Evolutionary conservation across 2,888 invertebrate genomes (phyloP).

Genomic region (Sinohyriopsis cumingii): DNA sequence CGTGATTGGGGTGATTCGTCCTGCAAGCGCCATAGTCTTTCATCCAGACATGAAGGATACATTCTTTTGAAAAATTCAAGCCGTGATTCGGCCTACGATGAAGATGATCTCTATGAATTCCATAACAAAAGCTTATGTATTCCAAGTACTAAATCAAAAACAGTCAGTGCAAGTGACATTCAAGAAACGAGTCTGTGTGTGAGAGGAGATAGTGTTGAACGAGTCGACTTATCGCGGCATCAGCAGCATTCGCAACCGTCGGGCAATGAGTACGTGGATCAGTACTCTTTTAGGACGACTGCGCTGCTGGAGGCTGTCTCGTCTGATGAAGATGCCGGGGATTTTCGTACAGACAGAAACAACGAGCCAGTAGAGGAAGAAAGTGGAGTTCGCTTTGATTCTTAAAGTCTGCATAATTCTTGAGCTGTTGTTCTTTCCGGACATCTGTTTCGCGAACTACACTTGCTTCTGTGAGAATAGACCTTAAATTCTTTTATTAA

Average conservation of each 20-base stretch:
- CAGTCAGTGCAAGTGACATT: no score
- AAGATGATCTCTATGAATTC: conserved; percentile 45
- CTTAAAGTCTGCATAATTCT: conserved; percentile 5
- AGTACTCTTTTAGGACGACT: conserved; percentile 1
- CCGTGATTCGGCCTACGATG: conserved; percentile 44
- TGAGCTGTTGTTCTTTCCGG: neutral
- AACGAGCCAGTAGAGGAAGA: conserved; percentile 40
- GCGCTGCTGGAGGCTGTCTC: conserved; percentile 10
- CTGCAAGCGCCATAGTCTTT: conserved; percentile 46
- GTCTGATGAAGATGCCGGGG: neutral
- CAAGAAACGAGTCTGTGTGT: no score
- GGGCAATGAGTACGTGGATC: no score
- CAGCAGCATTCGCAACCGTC: no score
- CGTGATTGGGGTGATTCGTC: conserved; percentile 32
- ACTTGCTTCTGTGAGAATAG: conserved; percentile 1
- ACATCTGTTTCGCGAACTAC: neutral
- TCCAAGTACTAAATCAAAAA: conserved; percentile 7
- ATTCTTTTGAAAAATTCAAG: conserved; percentile 41
- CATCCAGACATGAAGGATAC: conserved; percentile 51
- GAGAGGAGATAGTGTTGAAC: no score
- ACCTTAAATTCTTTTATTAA: no score
- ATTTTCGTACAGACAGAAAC: conserved; percentile 17
- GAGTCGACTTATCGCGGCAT: no score
- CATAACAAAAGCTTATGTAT: conserved; percentile 22
- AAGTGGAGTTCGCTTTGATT: conserved; percentile 48